phyloP scores from a whole-genome alignment of 2,113 vertebrate genomes.

The Glaucomys volans region DNA sequence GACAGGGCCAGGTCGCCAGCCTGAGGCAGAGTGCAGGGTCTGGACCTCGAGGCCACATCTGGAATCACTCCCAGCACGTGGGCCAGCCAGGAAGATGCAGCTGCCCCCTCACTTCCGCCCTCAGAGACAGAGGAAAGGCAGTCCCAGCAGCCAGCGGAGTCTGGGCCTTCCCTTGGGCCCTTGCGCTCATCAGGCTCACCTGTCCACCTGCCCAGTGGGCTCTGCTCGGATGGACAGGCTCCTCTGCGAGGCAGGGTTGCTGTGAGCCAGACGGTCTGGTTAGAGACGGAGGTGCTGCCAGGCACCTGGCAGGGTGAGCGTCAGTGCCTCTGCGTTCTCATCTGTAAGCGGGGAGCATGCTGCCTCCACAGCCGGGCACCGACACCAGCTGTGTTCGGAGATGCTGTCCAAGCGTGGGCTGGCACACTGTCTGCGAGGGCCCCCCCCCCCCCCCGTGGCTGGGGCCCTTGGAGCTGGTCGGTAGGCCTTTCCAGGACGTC shows the following conservation, averaged over 20 bases:
- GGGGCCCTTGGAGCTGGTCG: accelerated
- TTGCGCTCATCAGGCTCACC: neutral
- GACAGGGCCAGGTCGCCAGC: neutral
- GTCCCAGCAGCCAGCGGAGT: accelerated
- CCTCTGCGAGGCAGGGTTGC: neutral
- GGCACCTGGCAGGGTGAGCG: no score
- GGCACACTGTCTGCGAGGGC: no score
- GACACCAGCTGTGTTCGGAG: no score
- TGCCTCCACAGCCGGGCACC: no score
- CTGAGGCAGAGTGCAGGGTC: neutral
- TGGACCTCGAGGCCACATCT: neutral
- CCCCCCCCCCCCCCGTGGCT: accelerated
- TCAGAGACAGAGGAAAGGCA: neutral
- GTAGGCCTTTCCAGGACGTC: neutral
- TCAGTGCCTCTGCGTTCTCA: neutral
- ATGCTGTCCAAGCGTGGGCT: no score
- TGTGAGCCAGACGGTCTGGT: neutral
- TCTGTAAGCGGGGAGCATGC: neutral
- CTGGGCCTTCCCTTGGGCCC: neutral
- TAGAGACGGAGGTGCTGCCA: no score
- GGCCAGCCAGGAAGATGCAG: neutral
- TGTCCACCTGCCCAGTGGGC: neutral
- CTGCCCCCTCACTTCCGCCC: neutral
- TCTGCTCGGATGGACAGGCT: accelerated
- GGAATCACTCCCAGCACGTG: neutral